Evolutionary conservation across 1,140 invertebrate genomes (phyloP).

Genomic region (Wasmannia auropunctata): DNA sequence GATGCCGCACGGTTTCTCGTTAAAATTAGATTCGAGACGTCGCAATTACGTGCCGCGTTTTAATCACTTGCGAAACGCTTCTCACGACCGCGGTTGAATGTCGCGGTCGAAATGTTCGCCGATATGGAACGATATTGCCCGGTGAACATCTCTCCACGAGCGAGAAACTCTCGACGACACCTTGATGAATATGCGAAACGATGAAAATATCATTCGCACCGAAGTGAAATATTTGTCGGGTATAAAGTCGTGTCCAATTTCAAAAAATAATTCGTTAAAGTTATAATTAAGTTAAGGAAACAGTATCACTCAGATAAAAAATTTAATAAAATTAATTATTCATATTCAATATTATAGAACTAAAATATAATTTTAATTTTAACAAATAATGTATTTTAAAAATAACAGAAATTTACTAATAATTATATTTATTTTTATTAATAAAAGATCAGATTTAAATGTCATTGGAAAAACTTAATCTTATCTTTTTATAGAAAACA

Average conservation of each 20-base stretch:
- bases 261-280: not conserved
- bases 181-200: conserved; percentile 17
- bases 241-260: not conserved
- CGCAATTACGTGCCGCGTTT: conserved; percentile 27
- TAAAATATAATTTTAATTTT: not conserved
- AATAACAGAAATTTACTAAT: not conserved
- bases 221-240: not conserved
- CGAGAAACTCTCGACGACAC: conserved; percentile 6
- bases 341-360: not conserved
- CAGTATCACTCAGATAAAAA: not conserved
- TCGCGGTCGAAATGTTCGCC: conserved; percentile 25
- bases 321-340: conserved; percentile 4
- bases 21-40: conserved; percentile 18
- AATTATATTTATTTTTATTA: not conserved
- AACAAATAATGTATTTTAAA: not conserved
- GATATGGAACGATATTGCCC: not conserved
- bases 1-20: conserved; percentile 10
- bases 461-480: not conserved
- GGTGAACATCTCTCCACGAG: conserved; percentile 2
- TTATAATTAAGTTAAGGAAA: not conserved
- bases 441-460: not conserved
- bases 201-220: not conserved
- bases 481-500: not conserved
- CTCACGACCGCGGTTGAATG: conserved; percentile 2
- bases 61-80: conserved; percentile 32